Base-by-base conservation (phyloP, 2,113 vertebrate species). In the Scophthalmus maximus region DNA sequence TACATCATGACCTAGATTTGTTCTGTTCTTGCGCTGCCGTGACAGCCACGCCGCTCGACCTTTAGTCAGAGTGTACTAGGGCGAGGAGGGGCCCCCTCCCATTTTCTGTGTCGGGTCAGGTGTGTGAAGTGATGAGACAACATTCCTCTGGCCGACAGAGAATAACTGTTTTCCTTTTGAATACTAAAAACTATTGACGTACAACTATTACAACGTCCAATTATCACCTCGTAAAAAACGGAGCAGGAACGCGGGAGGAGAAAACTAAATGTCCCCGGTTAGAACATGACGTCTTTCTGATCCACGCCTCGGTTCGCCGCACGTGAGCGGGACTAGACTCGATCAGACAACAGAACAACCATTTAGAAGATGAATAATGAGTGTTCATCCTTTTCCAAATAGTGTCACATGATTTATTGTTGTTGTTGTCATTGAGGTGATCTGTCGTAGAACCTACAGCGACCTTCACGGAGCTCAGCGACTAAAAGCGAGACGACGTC, bases 1-100 rank as follows among this genome's bases (percentile, higher is more conserved):
- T 5, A 79, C 78, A 67, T 73, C 58, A 51, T 67, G 78, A 81
- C 75, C 81, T 59, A 81, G 46, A 78, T 81, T 47, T 57, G 8
- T 3, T 40, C 38, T 12, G 71, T 8, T 1, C 49, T 0, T 20
- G 29, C 4, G 57, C 8, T 29, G 71, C 29, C 12, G 0, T 12
- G 63, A 23, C 27, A 12, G 69, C 44, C 61, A 22, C n/a, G 58
- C 30, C 1, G 40, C 46, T 46, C n/a, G 75, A 76, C 1, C 67
- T 49, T 26, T 26, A 11, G 30, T 0, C 57, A 10, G 34, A 11
- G 25, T 0, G 49, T 26, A 23, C 11, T 0, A 8, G 11, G 38
- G 0, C 14, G 32, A 76, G 27, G 60, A 20, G 38, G 3, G 3
- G 42, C 20, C 32, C 20, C 55, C 23, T 40, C 6, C 1, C 18